phyloP scores from a whole-genome alignment of 2,797 vertebrate genomes.

The Sparus aurata region DNA sequence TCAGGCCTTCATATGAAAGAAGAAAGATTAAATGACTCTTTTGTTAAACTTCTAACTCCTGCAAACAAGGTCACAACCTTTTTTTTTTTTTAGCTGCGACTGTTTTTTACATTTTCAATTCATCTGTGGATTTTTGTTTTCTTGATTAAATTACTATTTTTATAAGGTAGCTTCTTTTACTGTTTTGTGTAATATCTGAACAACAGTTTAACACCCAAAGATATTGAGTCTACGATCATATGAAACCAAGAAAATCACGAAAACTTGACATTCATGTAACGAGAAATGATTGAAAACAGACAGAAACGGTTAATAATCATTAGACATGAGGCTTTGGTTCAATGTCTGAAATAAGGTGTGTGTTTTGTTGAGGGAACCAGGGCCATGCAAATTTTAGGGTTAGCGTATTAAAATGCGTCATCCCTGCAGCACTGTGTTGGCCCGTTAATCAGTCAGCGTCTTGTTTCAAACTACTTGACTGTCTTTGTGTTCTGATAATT shows the following conservation, averaged over 20 bases:
- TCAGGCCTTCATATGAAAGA: not conserved
- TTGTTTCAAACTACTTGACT: not conserved
- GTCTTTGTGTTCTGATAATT: not conserved
- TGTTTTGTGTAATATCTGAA: not conserved
- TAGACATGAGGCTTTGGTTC: too few relatives aligned
- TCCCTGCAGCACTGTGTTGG: not conserved
- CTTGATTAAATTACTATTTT: not conserved
- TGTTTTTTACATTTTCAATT: not conserved
- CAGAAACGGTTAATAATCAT: too few relatives aligned
- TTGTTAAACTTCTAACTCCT: not conserved
- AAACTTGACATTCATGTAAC: not conserved
- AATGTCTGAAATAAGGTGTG: too few relatives aligned
- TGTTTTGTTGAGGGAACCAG: too few relatives aligned
- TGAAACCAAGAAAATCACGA: not conserved
- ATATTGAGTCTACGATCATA: not conserved
- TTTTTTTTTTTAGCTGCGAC: not conserved
- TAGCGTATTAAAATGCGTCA: too few relatives aligned
- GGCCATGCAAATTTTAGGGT: too few relatives aligned
- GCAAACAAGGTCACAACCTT: too few relatives aligned
- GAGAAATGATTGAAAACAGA: not conserved
- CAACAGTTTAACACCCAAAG: not conserved
- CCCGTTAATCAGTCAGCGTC: not conserved
- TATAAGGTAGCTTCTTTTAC: not conserved
- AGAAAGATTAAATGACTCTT: too few relatives aligned
- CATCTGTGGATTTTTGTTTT: not conserved